Conservation (phyloP, 1,140 invertebrate species). For the Zaprionus vittiger region DNA sequence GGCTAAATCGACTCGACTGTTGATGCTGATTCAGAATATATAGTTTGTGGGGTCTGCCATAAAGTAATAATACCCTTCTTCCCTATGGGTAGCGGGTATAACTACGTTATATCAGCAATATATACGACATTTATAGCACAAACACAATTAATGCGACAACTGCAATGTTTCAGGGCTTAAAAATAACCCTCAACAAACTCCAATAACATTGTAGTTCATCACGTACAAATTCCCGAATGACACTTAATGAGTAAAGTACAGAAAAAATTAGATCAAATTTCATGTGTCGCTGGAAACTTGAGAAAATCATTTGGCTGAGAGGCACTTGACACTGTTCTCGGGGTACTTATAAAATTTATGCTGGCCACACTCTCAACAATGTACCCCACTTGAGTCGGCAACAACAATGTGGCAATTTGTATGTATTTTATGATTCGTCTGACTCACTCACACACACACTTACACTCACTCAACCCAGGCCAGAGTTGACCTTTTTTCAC, state of each 20-base stretch:
- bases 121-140: neutral
- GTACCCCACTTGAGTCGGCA: constrained; percentile 14
- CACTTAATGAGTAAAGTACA: constrained; percentile 14
- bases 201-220: neutral
- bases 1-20: too few relatives aligned
- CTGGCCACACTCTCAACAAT: neutral
- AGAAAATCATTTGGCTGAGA: constrained; percentile 16
- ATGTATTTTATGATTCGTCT: constrained; percentile 10
- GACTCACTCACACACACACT: constrained; percentile 10
- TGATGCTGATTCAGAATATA: too few relatives aligned
- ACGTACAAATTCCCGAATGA: constrained; percentile 3
- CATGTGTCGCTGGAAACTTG: constrained; percentile 30
- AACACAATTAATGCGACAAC: neutral
- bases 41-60: too few relatives aligned
- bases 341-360: constrained; percentile 10
- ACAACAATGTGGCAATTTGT: constrained; percentile 1
- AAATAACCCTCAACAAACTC: constrained; percentile 7
- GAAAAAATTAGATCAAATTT: constrained; percentile 22
- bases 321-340: constrained; percentile 30
- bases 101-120: neutral
- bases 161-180: neutral
- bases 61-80: too few relatives aligned
- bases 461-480: neutral
- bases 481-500: constrained; percentile 14
- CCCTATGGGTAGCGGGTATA: too few relatives aligned